A percentile compares a stretch with the other conserved stretches of the same genome.
Conservation (phyloP, 2,888 invertebrate species). For the Cephus spinipes region DNA sequence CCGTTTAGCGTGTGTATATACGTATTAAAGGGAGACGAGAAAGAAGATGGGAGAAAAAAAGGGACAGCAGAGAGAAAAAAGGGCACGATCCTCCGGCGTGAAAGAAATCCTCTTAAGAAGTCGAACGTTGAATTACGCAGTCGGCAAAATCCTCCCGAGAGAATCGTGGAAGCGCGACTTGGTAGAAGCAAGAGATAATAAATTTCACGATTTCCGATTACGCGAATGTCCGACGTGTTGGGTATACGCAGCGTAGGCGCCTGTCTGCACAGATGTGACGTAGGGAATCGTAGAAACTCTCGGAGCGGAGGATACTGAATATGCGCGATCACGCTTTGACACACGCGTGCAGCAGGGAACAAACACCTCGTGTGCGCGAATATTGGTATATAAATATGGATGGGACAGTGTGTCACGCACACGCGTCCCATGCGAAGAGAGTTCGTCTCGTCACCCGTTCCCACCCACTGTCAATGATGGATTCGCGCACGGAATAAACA, state of each 20-base stretch:
- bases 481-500: neutral
- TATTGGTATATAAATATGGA: neutral
- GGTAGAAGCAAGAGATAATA: neutral
- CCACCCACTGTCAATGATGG: neutral
- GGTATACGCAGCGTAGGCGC: neutral
- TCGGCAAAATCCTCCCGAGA: neutral
- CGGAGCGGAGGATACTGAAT: neutral
- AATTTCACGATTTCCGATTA: neutral
- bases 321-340: neutral
- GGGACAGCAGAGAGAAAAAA: neutral
- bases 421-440: neutral
- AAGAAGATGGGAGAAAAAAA: neutral
- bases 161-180: neutral
- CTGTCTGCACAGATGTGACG: neutral
- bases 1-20: neutral
- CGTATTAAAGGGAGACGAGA: neutral
- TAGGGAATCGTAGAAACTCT: neutral
- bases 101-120: neutral
- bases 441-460: neutral
- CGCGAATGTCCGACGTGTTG: neutral
- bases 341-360: neutral
- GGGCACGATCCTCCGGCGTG: neutral
- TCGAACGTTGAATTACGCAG: neutral
- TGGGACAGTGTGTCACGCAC: neutral
- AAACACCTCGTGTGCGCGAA: neutral